Conservation (phyloP, 2,888 invertebrate species). For the Sesamia inferens region DNA sequence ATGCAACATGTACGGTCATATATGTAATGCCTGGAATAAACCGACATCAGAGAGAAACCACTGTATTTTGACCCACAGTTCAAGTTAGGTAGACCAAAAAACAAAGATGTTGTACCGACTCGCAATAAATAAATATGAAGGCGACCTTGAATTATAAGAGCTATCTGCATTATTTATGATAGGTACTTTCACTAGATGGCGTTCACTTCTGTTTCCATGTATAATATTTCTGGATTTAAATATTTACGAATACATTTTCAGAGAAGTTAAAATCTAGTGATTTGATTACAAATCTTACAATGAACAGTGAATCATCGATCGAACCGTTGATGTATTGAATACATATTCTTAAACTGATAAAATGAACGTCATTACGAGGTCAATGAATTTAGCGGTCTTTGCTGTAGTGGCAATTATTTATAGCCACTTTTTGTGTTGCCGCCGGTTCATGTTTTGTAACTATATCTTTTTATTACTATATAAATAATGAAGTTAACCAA, state of each 20-base stretch:
- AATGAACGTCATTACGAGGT: slow-evolving; percentile 54
- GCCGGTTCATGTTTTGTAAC: slow-evolving; percentile 25
- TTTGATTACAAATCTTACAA: slow-evolving; percentile 52
- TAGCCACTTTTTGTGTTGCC: slow-evolving; percentile 38
- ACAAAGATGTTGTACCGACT: not conserved
- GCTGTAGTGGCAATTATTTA: slow-evolving; percentile 47
- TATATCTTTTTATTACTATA: slow-evolving; percentile 28
- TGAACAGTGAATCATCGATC: slow-evolving; percentile 48
- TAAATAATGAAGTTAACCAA: slow-evolving; percentile 46
- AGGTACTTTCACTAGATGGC: not conserved
- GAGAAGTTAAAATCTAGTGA: slow-evolving; percentile 42
- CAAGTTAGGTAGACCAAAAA: not conserved
- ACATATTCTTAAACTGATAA: slow-evolving; percentile 58
- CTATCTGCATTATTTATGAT: slow-evolving; percentile 7
- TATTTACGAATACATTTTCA: slow-evolving; percentile 45
- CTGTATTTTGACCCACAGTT: not conserved
- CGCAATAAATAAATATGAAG: not conserved
- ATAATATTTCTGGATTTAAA: slow-evolving; percentile 33
- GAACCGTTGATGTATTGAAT: slow-evolving; percentile 50
- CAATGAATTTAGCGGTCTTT: slow-evolving; percentile 58
- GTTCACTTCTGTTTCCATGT: not conserved
- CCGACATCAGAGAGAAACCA: not conserved
- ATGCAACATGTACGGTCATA: not conserved
- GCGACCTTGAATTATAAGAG: not conserved
- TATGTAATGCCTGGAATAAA: not conserved